Evolutionary conservation across 2,888 invertebrate species (phyloP).

Genomic region (Ellobium chinense): DNA sequence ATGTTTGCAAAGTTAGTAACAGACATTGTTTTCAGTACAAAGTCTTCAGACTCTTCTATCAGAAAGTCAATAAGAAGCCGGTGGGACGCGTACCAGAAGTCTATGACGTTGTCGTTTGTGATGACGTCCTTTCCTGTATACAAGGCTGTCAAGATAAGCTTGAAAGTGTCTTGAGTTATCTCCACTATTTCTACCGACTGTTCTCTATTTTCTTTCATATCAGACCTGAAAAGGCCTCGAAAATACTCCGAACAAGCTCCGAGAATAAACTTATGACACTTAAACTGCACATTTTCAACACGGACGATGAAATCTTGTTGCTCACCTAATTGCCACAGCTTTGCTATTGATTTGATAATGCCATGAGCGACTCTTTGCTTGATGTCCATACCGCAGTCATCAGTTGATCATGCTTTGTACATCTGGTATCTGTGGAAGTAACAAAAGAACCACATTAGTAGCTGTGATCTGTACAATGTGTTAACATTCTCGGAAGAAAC

Average conservation of each 20-base stretch:
- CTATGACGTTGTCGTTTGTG: neutral
- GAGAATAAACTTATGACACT: neutral
- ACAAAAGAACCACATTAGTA: no score
- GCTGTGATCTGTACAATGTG: no score
- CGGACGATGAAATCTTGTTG: neutral
- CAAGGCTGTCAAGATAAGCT: neutral
- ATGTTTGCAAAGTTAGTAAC: neutral
- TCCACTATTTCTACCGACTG: no score
- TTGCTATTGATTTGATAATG: neutral
- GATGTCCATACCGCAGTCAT: no score
- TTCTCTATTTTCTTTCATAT: no score
- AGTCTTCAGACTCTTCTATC: neutral
- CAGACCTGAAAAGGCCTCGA: neutral
- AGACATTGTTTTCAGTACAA: neutral
- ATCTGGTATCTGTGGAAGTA: no score
- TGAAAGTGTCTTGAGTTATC: neutral
- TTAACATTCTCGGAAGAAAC: no score
- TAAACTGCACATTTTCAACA: neutral
- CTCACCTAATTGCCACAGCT: neutral
- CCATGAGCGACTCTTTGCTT: neutral
- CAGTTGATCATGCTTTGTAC: no score
- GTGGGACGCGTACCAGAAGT: neutral
- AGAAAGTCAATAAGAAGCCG: neutral
- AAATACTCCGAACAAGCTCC: neutral
- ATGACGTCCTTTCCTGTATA: neutral